Base-by-base conservation (phyloP, 2,888 invertebrate species). In the Euproctis similis region DNA sequence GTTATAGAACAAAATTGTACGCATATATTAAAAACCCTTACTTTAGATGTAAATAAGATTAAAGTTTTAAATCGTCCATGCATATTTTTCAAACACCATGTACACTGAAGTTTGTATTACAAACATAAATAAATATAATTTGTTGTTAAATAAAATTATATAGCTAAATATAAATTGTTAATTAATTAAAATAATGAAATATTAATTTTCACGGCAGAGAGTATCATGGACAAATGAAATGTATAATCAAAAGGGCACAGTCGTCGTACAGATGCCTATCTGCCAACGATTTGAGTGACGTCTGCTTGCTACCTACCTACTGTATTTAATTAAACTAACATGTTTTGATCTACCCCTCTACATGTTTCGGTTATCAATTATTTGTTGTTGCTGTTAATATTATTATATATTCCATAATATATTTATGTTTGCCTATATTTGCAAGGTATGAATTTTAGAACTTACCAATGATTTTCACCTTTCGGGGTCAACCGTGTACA, bases 261-360 rank as follows among this genome's bases (percentile, higher is more conserved):
- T 52, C 47, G 62, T 52, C 47, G 62, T 49, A 54, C 53, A 53
- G 47, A 53, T 50, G 48, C 60, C 59, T 54, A 53, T 57, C 62
- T 61, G 60, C 51, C 65, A 56, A 48, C 56, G 42, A 46, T 47
- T 41, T 70, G 71, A 72, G 66, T 65, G 74, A 69, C 73, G 56
- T 54, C 56, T 56, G 50, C 55, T 56, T 49, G 53, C n/a, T n/a
- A n/a, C n/a, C n/a, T n/a, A n/a, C n/a, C n/a, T 58, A 51, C 55
- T 48, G 39, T 46, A 56, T 70, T 72, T 71, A 72, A 72, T 73
- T 72, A 73, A 61, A 59, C 57, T 46, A 50, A 50, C 51, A 47
- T 36, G 46, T 46, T 50, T 42, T 43, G 50, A 50, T 46, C 34
- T 42, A 34, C 47, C 42, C n/a, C 47, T 50, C 39, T 34, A 35